A percentile compares a stretch with the other conserved stretches of the same genome.
These are phyloP conservation scores for Circaetus cinerascens DNA, from an alignment of 2,113 vertebrate genomes.

Conservation along the genomic window DNA sequence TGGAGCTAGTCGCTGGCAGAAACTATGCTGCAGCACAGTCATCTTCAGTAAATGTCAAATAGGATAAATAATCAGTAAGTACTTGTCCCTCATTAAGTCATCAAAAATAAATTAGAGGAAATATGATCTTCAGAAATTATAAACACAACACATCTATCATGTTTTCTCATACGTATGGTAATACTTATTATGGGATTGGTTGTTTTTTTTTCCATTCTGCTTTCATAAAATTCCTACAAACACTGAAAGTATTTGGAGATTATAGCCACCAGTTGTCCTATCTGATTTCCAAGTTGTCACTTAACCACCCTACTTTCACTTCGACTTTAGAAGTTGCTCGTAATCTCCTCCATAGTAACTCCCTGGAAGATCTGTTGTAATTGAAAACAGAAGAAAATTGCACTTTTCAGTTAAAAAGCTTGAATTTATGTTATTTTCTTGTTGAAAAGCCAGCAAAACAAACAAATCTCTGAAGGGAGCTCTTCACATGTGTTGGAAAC, in stretches of 20 bases:
- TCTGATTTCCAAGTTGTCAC: background rate
- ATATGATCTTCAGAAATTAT: background rate
- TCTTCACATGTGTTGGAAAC: background rate
- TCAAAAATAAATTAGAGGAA: background rate
- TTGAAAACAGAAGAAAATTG: background rate
- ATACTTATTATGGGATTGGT: background rate
- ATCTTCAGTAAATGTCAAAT: background rate
- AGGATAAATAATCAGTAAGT: background rate
- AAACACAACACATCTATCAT: background rate
- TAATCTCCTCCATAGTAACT: background rate
- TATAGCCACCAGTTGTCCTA: background rate
- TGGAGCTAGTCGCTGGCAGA: background rate
- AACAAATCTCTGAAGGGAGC: background rate
- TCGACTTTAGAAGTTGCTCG: background rate
- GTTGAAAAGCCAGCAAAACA: background rate
- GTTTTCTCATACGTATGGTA: background rate
- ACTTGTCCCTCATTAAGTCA: background rate
- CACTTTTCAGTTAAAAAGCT: background rate
- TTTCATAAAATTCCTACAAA: background rate
- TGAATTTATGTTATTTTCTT: background rate
- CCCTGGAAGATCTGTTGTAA: background rate
- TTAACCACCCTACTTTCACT: background rate
- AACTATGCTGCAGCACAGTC: background rate
- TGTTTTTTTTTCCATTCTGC: background rate
- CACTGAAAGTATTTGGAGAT: background rate